phyloP scores from a whole-genome alignment of 2,113 vertebrate species.

The Penelope pileata region DNA sequence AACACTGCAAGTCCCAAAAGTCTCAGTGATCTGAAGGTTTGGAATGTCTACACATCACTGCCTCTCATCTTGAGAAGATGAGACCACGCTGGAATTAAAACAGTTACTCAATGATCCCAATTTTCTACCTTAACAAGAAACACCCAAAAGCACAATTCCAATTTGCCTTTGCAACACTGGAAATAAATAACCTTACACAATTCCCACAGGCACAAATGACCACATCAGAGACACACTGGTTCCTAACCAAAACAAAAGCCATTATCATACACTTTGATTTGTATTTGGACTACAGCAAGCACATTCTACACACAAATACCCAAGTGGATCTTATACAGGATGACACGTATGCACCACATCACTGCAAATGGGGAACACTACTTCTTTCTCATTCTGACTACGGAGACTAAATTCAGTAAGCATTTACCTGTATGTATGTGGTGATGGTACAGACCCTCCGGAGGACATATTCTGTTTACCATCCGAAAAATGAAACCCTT shows the following conservation, averaged over 20 bases:
- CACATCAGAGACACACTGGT: neutral
- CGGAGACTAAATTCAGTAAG: neutral
- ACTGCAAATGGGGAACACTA: neutral
- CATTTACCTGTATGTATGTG: constrained; percentile 87
- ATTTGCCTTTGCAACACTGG: neutral
- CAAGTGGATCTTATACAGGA: neutral
- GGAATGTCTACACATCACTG: neutral
- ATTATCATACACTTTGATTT: neutral
- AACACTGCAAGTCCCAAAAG: neutral
- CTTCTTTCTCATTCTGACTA: neutral
- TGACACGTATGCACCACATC: neutral
- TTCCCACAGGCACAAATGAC: neutral
- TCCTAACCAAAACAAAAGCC: neutral
- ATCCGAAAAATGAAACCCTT: constrained; percentile 95
- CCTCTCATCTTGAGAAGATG: neutral
- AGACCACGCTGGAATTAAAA: neutral
- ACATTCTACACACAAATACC: neutral
- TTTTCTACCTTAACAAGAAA: neutral
- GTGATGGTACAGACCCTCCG: constrained; percentile 77
- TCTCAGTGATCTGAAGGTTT: neutral
- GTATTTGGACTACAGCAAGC: neutral
- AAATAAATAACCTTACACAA: neutral
- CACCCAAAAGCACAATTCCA: neutral
- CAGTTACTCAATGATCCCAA: neutral
- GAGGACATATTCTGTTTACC: constrained; percentile 89